These are phyloP conservation scores for Sminthopsis crassicaudata DNA, from an alignment of 2,113 vertebrate genomes.

Conservation along the genomic window DNA sequence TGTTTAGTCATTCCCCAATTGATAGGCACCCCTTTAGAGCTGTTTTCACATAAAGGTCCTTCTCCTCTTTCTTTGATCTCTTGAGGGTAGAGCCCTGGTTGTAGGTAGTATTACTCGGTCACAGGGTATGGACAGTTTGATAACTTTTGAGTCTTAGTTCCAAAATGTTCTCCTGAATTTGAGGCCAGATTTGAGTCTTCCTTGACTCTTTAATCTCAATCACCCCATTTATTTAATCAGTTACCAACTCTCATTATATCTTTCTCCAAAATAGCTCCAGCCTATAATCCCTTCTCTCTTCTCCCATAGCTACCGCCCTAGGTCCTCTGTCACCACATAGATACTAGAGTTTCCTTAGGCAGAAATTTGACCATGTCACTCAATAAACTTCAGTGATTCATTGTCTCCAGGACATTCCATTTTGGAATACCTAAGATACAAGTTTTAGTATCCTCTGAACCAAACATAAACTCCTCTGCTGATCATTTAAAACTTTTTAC, in stretches of 20 bases:
- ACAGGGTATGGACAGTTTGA: neutral
- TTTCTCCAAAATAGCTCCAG: neutral
- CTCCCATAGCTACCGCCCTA: neutral
- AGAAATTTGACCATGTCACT: neutral
- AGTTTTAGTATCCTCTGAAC: neutral
- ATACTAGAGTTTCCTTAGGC: neutral
- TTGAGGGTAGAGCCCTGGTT: neutral
- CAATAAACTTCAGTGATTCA: neutral
- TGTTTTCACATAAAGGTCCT: neutral
- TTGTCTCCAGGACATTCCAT: neutral
- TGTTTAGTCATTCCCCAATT: too few species aligned
- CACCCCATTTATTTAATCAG: neutral
- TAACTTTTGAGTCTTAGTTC: neutral
- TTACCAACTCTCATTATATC: neutral
- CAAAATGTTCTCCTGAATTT: neutral
- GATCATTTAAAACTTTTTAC: neutral
- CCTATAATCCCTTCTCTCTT: neutral
- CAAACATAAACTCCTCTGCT: neutral
- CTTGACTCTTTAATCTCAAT: too few species aligned
- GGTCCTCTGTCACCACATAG: neutral
- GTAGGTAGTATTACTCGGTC: neutral
- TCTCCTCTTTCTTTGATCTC: neutral
- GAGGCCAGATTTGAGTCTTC: neutral
- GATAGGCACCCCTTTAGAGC: neutral
- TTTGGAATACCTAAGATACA: neutral